Percentiles rank a stretch among this genome's conserved stretches.
Evolutionary conservation across 2,797 vertebrate genomes (phyloP).

Genomic region (Avahi laniger): DNA sequence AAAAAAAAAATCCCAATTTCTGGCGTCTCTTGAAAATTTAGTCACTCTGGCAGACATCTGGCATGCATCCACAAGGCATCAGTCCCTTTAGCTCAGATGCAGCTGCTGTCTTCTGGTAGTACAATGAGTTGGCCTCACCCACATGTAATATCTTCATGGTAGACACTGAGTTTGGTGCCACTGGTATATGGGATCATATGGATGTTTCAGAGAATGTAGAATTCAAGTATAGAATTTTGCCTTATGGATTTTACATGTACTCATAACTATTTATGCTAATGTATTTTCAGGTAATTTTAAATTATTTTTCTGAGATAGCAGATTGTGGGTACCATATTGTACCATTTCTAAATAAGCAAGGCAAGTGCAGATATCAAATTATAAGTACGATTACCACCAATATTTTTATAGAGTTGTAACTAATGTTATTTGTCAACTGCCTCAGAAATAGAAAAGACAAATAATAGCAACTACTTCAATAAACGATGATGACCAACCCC

Average conservation of each 20-base stretch:
- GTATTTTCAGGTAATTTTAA: conserved; percentile 22
- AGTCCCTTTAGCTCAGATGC: background rate
- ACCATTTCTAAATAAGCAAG: conserved; percentile 27
- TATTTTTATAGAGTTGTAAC: background rate
- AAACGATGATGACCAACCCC: background rate
- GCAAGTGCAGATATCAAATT: conserved; percentile 11
- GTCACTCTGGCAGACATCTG: background rate
- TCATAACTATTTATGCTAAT: background rate
- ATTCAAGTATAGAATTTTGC: conserved; percentile 10
- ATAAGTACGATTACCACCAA: background rate
- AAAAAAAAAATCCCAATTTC: conserved; percentile 13
- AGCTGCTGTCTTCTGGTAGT: background rate
- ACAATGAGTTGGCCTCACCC: background rate
- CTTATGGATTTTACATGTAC: background rate
- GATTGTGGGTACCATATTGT: background rate
- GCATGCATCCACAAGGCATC: background rate
- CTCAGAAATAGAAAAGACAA: conserved; percentile 30
- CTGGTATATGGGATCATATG: background rate
- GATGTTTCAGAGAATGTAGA: background rate
- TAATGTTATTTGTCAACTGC: background rate
- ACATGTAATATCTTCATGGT: background rate
- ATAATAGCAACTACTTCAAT: background rate
- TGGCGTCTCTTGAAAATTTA: conserved; percentile 23
- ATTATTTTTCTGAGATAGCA: conserved; percentile 30
- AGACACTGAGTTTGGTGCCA: background rate